These are phyloP conservation scores for Drosophila pachea DNA, from an alignment of 1,140 invertebrate genomes.

Conservation along the genomic window DNA sequence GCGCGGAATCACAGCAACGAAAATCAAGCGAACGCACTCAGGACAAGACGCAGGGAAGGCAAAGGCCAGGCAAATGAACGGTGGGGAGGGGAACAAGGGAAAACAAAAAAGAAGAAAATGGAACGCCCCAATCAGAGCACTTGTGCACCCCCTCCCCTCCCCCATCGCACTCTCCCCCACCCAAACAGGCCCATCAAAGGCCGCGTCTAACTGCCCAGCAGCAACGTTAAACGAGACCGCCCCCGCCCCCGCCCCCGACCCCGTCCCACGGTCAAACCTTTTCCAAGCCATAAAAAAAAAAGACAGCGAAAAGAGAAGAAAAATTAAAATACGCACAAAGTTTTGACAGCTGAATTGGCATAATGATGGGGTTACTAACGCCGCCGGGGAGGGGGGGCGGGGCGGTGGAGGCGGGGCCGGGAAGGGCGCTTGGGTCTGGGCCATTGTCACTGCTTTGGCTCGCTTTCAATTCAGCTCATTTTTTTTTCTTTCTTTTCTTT, in stretches of 20 bases:
- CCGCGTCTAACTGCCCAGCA: not conserved
- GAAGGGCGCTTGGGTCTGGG: not conserved
- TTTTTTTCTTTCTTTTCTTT: constrained; percentile 7
- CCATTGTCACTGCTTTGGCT: constrained; percentile 47
- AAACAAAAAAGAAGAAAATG: not conserved
- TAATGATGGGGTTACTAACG: constrained; percentile 74
- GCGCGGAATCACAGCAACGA: constrained; percentile 62
- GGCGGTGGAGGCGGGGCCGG: not conserved
- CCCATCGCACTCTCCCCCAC: too few relatives aligned
- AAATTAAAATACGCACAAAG: constrained; percentile 76
- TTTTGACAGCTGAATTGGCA: constrained; percentile 77
- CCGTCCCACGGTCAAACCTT: constrained; percentile 17
- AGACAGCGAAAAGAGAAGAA: constrained; percentile 52
- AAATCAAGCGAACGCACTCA: constrained; percentile 72
- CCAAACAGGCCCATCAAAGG: not conserved
- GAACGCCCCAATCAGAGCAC: constrained; percentile 37
- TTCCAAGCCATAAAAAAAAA: constrained; percentile 58
- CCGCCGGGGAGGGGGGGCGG: not conserved
- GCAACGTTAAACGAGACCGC: too few relatives aligned
- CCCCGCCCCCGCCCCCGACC: not conserved
- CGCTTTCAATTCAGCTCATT: not conserved
- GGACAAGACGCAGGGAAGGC: too few relatives aligned
- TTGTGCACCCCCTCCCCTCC: not conserved
- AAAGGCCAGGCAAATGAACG: constrained; percentile 23
- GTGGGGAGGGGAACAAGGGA: not conserved